Conservation (phyloP, 2,113 vertebrate species). For the Phasianus colchicus region DNA sequence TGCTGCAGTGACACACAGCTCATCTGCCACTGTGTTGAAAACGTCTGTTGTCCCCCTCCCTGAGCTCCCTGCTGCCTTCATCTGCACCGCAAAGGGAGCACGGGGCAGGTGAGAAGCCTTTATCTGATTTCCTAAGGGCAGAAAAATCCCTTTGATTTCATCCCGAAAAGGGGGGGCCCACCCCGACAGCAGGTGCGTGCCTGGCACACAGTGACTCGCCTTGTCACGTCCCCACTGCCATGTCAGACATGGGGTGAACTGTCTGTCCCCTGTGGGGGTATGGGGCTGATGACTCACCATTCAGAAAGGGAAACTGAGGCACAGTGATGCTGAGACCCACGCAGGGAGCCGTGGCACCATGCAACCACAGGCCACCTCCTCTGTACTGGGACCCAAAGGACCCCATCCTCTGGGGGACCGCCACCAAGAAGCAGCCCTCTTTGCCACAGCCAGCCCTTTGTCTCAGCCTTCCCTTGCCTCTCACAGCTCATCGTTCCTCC, state of each 20-base stretch:
- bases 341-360: not conserved
- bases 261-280: not conserved
- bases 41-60: slow-evolving; percentile 59
- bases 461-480: slow-evolving; percentile 34
- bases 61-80: not conserved
- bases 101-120: slow-evolving; percentile 71
- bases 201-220: slow-evolving; percentile 29
- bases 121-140: slow-evolving; percentile 75
- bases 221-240: slow-evolving; percentile 12
- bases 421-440: not conserved
- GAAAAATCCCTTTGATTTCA: slow-evolving; percentile 77
- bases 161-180: slow-evolving; percentile 10
- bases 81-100: not conserved
- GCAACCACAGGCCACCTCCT: not conserved
- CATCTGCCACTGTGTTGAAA: slow-evolving; percentile 53
- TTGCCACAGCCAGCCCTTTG: not conserved
- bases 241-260: not conserved
- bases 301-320: slow-evolving; percentile 11
- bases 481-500: not conserved
- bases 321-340: not conserved
- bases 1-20: not conserved
- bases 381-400: not conserved
- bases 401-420: not conserved
- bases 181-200: slow-evolving; percentile 54
- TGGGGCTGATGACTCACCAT: no score